Base-by-base conservation (phyloP, 2,113 vertebrate species). In the Cynoglossus semilaevis region DNA sequence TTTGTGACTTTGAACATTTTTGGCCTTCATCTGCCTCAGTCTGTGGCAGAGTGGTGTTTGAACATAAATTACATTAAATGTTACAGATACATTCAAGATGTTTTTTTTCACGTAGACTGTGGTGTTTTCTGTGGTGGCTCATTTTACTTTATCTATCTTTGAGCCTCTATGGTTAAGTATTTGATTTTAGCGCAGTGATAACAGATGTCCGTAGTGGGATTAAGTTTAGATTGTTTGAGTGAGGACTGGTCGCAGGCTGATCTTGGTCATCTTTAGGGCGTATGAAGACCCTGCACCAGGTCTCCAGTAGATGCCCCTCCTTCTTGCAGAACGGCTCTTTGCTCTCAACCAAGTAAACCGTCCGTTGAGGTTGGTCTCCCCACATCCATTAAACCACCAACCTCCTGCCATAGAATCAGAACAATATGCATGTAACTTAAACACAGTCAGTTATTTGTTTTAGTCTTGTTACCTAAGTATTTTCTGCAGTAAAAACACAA, bases 311-410 rank as follows among this genome's bases (percentile, higher is more conserved):
- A 99, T 82, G 7, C 92, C 94, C 86, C 89, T 93, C 62, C 85
- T 91, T 64, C 84, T 91, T 11, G 91, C 83, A 7, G 84, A 72
- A 62, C 86, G 93, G 44, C 89, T 86, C 68, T 88, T 95, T 56
- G 89, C 60, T 63, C 84, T 90, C 48, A 90, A 70, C 55, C 85
- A 89, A n/a, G 88, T 53, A 0, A 94, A 97, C 70, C 88, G 93
- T 37, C 93, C 93, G 0, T 99, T 98, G 15, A 96, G 89, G 66
- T 93, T 95, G 69, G 89, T 94, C 79, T 94, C 92, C 15, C 91
- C 92, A 14, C 95, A 97, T 10, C 71, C 80, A 0, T 85, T 88
- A 49, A 92, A 90, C 94, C 94, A 96, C 97, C 96, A 99, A 48
- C 97, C 96, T 80, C 97, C 96, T 98, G 76, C 17, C 58, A 72